Base-by-base conservation (phyloP, 92 coral and sea anemone species). In the Actinernus sp. region DNA sequence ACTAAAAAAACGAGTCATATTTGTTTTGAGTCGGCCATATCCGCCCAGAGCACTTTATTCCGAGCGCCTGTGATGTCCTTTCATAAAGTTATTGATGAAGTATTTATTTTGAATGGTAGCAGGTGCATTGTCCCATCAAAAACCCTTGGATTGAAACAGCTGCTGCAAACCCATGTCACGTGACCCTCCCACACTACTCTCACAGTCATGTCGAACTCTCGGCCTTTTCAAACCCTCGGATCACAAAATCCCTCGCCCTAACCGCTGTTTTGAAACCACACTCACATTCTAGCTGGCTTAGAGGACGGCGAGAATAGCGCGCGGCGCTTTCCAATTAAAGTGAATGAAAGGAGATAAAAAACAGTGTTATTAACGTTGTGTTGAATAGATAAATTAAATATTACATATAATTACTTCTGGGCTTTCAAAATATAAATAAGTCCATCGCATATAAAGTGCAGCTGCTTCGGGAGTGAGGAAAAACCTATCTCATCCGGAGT, bases 11-110 rank as follows among this genome's bases (percentile, higher is more conserved):
- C 77, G 88, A 74, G 49, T 26, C 51, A 41, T 69, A 65, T 86
- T 81, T 90, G 88, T 90, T 76, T 90, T 75, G 62, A 64, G 92
- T 31, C 74, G 79, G 87, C 65, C 82, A 85, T 61, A 84, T 90
- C 97, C 97, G 97, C 97, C 86, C 65, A 75, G 68, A 90, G 97
- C 91, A 90, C 97, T 90, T 81, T 90, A 81, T 76, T 67, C 85
- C 53, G 69, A 81, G 67, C 97, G 92, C 89, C 86, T 82, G 82
- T 76, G 92, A 90, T 86, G 96, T 79, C 82, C 91, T 86, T 90
- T 90, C 97, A 90, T 85, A 90, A 90, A 86, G 89, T 90, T 90
- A 90, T 90, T 85, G 97, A 90, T 90, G 97, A 86, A 90, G 97
- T 90, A 86, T 90, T 90, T 90, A 90, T 81, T 86, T 86, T 89